Conservation (phyloP, 2,113 vertebrate species). For the Syrmaticus mikado region DNA sequence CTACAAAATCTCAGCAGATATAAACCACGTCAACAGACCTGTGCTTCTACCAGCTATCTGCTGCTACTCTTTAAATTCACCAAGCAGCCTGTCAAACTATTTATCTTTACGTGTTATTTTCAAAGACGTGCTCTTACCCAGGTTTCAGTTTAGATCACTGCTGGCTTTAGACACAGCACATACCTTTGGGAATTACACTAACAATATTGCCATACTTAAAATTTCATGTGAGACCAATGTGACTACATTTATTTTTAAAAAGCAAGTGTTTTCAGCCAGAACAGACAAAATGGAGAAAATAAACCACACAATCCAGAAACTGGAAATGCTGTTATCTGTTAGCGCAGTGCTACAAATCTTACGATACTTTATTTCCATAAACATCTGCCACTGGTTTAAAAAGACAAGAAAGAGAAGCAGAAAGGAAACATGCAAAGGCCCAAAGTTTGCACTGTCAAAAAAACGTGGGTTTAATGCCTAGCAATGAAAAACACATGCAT, state of each 20-base stretch:
- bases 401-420: background rate
- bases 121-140: background rate
- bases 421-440: background rate
- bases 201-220: slow-evolving; percentile 23
- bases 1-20: background rate
- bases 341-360: background rate
- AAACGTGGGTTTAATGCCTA: background rate
- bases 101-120: background rate
- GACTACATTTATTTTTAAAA: slow-evolving; percentile 25
- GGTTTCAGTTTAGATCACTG: slow-evolving; percentile 5
- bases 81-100: background rate
- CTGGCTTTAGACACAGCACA: slow-evolving; percentile 10
- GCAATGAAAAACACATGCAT: background rate
- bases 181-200: slow-evolving; percentile 40
- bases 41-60: background rate
- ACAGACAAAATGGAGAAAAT: background rate
- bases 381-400: background rate
- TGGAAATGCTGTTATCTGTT: background rate
- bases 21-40: background rate
- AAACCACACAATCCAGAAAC: background rate
- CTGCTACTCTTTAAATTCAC: slow-evolving; percentile 25
- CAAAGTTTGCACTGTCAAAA: background rate
- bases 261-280: slow-evolving; percentile 20
- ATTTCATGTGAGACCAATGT: slow-evolving; percentile 1
- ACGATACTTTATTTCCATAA: background rate